Conservation (phyloP, 2,797 vertebrate species). For the Cynodonichthys magdalenae region DNA sequence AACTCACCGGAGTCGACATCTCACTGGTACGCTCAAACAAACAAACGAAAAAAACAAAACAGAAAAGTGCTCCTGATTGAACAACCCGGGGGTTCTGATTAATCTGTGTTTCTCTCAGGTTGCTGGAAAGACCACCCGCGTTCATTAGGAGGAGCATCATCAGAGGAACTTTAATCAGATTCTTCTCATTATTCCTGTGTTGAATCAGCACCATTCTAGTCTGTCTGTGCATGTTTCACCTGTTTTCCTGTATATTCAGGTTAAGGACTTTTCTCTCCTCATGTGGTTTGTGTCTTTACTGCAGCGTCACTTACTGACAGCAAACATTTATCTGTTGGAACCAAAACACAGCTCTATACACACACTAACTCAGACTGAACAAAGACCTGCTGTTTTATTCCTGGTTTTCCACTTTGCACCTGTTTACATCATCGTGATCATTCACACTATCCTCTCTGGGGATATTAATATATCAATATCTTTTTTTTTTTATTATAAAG, state of each 20-base stretch:
- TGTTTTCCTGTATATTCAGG: slow-evolving; percentile 15
- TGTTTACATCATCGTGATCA: slow-evolving; percentile 2
- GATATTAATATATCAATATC: neutral
- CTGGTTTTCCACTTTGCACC: slow-evolving; percentile 9
- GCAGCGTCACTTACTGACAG: slow-evolving; percentile 9
- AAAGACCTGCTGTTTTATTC: slow-evolving; percentile 11
- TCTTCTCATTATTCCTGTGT: slow-evolving; percentile 29
- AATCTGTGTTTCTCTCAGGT: slow-evolving; percentile 51
- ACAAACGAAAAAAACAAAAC: neutral
- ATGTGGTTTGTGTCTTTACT: slow-evolving; percentile 4
- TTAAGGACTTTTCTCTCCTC: neutral
- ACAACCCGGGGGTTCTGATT: neutral
- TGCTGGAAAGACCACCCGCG: slow-evolving; percentile 32
- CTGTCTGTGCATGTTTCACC: slow-evolving; percentile 25
- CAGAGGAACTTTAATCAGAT: neutral
- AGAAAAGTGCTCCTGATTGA: neutral
- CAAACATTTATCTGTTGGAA: neutral
- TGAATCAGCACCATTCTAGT: slow-evolving; percentile 18
- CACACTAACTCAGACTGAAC: neutral
- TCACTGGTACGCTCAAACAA: slow-evolving; percentile 78
- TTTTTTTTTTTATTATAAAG: slow-evolving; percentile 8
- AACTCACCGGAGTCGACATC: slow-evolving; percentile 89
- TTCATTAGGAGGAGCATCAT: slow-evolving; percentile 51
- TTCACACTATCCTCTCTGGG: neutral
- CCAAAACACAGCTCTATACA: slow-evolving; percentile 1